phyloP scores from a whole-genome alignment of 2,888 invertebrate species.

The Branchinecta sandiegonensis region DNA sequence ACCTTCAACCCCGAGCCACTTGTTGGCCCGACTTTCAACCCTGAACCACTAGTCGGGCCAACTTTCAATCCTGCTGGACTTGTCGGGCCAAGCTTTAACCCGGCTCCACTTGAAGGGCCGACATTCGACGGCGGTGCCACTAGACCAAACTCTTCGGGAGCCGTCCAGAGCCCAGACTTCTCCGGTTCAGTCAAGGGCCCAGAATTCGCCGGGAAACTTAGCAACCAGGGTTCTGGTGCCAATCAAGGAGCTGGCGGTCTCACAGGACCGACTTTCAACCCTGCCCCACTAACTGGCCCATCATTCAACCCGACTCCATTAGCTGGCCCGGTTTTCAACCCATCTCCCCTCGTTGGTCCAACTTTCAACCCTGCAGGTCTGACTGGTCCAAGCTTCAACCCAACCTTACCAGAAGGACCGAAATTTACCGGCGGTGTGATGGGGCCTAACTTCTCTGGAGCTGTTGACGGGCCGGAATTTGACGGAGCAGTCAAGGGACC shows the following conservation, averaged over 20 bases:
- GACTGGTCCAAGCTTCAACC: not conserved
- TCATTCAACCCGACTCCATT: not conserved
- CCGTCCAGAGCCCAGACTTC: not conserved
- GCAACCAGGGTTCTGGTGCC: not conserved
- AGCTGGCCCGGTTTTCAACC: not conserved
- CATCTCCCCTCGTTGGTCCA: not conserved
- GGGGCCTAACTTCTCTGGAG: not conserved
- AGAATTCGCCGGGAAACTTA: not conserved
- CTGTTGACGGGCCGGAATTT: not conserved
- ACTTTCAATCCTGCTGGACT: not conserved
- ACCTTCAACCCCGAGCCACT: not conserved
- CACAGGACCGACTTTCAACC: not conserved
- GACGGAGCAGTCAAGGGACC: not conserved
- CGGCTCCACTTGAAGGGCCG: too few relatives aligned
- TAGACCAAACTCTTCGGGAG: not conserved
- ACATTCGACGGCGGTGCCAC: too few relatives aligned
- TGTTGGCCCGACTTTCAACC: conserved; percentile 13
- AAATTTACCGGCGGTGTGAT: not conserved
- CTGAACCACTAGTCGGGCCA: not conserved
- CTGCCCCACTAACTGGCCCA: not conserved
- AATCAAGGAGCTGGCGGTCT: not conserved
- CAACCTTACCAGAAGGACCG: not conserved
- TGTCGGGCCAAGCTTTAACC: not conserved
- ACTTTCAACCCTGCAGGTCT: not conserved
- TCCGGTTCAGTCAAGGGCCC: not conserved